Base-by-base conservation (phyloP, 2,888 invertebrate species). In the Andrena trimmerana region DNA sequence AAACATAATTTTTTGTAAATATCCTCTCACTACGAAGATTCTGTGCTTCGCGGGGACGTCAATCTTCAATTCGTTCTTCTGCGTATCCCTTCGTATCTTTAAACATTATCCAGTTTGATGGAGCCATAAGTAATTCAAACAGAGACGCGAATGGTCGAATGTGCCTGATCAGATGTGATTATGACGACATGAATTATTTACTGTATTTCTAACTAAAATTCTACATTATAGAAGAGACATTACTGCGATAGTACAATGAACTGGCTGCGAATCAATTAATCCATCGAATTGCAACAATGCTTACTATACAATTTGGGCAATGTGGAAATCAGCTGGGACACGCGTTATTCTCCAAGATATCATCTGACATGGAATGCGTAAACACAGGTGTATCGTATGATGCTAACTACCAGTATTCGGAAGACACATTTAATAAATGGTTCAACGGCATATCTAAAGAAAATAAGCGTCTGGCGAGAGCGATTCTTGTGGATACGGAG, bases 291-390 rank as follows among this genome's bases (percentile, higher is more conserved):
- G 63, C 5, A 36, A 85, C 78, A 70, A 93, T 95, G 91, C 89
- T 95, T 52, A 94, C 94, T 16, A 81, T 95, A 77, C 95, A 95
- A 89, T 95, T 95, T 85, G 95, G 95, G 10, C 95, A 95, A 88
- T 95, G 95, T 89, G 95, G 95, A 48, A 95, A 95, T 92, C 95
- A 95, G 91, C 89, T 95, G 65, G 95, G 95, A 2, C 93, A 94
- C 77, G 90, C 93, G 20, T 91, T 95, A 29, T 95, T 94, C 86
- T 91, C 93, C 27, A 94, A 93, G 73, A 84, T 95, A 76, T 92
- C 93, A 36, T 90, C 92, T 27, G 95, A 95, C 86, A 89, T 94
- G 24, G 89, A 90, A 48, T 87, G 91, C 7, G 67, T 79, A 24
- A 91, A 90, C 77, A 89, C 90, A 20, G 91, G 90, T 16, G 87